Conservation (phyloP, 2,888 invertebrate genomes). For the Neoascia interrupta region DNA sequence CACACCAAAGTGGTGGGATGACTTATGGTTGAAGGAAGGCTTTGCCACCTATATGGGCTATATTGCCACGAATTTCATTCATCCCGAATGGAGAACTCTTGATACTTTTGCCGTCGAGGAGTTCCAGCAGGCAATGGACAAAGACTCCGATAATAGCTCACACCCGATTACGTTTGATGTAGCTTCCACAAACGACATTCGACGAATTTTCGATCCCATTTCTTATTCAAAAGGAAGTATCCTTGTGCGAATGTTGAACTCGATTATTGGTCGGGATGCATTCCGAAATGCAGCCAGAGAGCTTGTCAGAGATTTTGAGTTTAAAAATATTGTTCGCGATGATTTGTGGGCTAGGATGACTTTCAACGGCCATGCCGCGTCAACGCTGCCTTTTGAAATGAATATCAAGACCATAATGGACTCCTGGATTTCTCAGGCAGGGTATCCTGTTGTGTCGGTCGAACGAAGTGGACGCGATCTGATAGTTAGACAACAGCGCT, state of each 20-base stretch:
- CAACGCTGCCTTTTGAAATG: constrained; percentile 78
- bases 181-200: constrained; percentile 82
- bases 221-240: constrained; percentile 88
- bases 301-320: constrained; percentile 81
- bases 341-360: constrained; percentile 86
- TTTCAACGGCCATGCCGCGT: constrained; percentile 80
- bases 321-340: constrained; percentile 82
- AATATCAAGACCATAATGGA: constrained; percentile 84
- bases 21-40: constrained; percentile 84
- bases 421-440: constrained; percentile 85
- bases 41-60: constrained; percentile 81
- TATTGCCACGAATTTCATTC: constrained; percentile 78
- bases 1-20: constrained; percentile 88
- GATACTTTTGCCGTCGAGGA: constrained; percentile 82
- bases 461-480: constrained; percentile 78
- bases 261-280: constrained; percentile 84
- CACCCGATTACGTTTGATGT: constrained; percentile 85
- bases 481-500: constrained; percentile 76
- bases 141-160: constrained; percentile 83
- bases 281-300: constrained; percentile 81
- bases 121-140: constrained; percentile 81
- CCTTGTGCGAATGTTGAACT: constrained; percentile 86
- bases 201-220: constrained; percentile 86
- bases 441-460: constrained; percentile 84
- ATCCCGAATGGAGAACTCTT: constrained; percentile 82